Base-by-base conservation (phyloP, 2,113 vertebrate species). In the Lichenostomus cassidix region DNA sequence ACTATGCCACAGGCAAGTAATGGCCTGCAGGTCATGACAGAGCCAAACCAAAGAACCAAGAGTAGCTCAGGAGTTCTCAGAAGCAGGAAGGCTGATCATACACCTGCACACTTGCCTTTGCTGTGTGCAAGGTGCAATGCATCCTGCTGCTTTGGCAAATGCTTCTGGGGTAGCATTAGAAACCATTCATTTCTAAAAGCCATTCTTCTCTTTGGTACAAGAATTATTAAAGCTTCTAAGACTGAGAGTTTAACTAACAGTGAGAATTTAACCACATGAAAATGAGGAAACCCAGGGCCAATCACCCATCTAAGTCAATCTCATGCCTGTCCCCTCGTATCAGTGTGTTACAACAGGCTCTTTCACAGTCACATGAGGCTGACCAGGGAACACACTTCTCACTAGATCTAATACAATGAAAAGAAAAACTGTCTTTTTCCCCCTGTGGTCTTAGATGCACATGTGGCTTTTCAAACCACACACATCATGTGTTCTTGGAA, bases 401-500 rank as follows among this genome's bases (percentile, higher is more conserved):
- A 87, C 90, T 52, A 91, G 44, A 87, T 68, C 86, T 76, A 94
- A 93, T 84, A 96, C 90, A 96, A 95, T 94, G 94, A 96, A 95
- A 95, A 93, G 93, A 97, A 95, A 94, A 96, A 95, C 87, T 95
- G 95, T 90, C 94, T 94, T 97, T 95, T 96, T 96, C 77, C 83
- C 94, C 92, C 94, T 97, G 95, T 97, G 90, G 90, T 96, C 94
- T 96, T 96, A 96, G 93, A 95, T 96, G 95, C 95, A 96, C 96
- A 96, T 97, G 95, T 91, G 92, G 94, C 95, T 94, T 94, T 96
- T 96, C 94, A 94, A 89, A 92, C 92, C 94, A 94, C 92, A 93
- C 91, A 94, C 92, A 96, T 97, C 96, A 96, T 94, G 94, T 97
- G 94, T 95, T 95, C 92, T 88, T 83, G 75, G 89, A 96, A 94